Percentiles rank a stretch among this genome's conserved stretches.
phyloP scores from a whole-genome alignment of 2,888 invertebrate genomes.

The Synergus gifuensis region DNA sequence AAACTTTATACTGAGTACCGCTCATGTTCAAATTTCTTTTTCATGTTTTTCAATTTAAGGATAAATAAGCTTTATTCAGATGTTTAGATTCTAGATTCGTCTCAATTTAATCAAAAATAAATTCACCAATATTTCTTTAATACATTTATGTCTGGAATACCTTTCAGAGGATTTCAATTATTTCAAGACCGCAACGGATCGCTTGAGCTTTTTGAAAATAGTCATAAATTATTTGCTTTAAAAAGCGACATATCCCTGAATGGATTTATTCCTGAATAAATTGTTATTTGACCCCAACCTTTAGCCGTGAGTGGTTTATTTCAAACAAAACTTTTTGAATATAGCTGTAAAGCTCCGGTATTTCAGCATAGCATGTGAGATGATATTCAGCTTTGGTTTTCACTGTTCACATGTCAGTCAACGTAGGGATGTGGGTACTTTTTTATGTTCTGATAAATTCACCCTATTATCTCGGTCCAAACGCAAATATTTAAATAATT shows the following conservation, averaged over 20 bases:
- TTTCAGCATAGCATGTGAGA: not conserved
- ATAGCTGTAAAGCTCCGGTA: slow-evolving; percentile 3
- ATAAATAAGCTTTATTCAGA: not conserved
- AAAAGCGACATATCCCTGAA: not conserved
- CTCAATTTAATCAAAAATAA: not conserved
- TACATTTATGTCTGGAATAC: not conserved
- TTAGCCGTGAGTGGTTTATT: slow-evolving; percentile 14
- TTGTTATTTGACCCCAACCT: slow-evolving; percentile 28
- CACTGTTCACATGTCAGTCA: too few species aligned
- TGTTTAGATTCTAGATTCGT: not conserved
- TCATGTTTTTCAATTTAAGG: slow-evolving; percentile 5
- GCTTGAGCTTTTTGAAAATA: slow-evolving; percentile 4
- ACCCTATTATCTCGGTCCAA: not conserved
- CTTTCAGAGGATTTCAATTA: not conserved
- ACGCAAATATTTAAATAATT: not conserved
- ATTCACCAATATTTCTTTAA: not conserved
- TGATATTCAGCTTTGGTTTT: too few species aligned
- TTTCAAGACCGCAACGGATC: not conserved
- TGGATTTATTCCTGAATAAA: slow-evolving; percentile 23
- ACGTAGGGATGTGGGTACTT: not conserved
- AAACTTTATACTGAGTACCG: too few species aligned
- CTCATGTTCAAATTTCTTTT: slow-evolving; percentile 17
- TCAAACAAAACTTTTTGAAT: slow-evolving; percentile 12
- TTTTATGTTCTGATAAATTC: slow-evolving; percentile 19
- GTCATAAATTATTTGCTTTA: not conserved